Conservation (phyloP, 23 tunicate genomes). For the Styela clava region DNA sequence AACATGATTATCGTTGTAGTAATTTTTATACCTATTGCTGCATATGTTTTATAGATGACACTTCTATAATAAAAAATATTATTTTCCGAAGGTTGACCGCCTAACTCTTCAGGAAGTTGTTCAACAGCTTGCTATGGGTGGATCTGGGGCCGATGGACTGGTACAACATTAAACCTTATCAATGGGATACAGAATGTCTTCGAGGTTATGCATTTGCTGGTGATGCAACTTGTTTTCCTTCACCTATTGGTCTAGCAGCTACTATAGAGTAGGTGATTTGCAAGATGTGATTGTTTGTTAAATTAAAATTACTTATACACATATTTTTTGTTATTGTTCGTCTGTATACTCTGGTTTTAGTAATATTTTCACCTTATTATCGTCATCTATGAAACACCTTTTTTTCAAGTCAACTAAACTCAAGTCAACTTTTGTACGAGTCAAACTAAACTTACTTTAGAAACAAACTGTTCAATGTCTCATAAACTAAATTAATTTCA, state of each 20-base stretch:
- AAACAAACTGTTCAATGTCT: no score
- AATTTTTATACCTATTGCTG: no score
- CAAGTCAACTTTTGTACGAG: no score
- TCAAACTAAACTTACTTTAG: no score
- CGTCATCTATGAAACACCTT: no score
- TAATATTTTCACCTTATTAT: no score
- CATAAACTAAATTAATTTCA: no score
- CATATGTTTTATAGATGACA: no score
- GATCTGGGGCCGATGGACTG: slow-evolving; percentile 77
- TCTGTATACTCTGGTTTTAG: no score
- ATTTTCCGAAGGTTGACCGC: slow-evolving; percentile 60
- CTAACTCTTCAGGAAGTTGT: slow-evolving; percentile 63
- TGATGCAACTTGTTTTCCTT: slow-evolving; percentile 68
- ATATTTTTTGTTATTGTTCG: background rate
- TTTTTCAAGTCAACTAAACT: no score
- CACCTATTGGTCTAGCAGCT: slow-evolving; percentile 85
- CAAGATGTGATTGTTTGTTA: background rate
- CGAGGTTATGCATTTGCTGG: slow-evolving; percentile 50
- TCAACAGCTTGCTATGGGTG: slow-evolving; percentile 68
- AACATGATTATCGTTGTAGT: no score
- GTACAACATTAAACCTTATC: slow-evolving; percentile 61
- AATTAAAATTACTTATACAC: background rate
- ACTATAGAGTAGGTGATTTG: slow-evolving; percentile 49
- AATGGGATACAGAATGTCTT: slow-evolving; percentile 87
- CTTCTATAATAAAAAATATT: no score